Evolutionary conservation across 1,140 invertebrate species (phyloP).

Genomic region (Diachasmimorpha longicaudata): DNA sequence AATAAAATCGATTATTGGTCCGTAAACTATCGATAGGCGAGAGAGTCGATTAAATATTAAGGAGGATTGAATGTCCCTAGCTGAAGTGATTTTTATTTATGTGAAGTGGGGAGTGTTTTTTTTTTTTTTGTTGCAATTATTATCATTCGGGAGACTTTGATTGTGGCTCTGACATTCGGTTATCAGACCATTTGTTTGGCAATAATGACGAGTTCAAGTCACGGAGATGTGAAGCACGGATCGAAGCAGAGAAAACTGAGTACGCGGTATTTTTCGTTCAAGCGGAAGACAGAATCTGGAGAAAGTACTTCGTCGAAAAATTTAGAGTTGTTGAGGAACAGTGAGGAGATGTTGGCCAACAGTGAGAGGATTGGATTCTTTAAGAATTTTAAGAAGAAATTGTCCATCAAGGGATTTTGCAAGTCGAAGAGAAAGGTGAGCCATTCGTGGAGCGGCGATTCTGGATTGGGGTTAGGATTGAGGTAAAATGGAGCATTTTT

Average conservation of each 20-base stretch:
- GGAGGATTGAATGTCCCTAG: too few relatives aligned
- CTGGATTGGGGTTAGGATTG: not conserved
- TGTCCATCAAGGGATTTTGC: slow-evolving; percentile 17
- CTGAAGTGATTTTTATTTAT: too few relatives aligned
- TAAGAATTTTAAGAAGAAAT: slow-evolving; percentile 21
- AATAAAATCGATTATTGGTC: too few relatives aligned
- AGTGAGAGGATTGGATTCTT: slow-evolving; percentile 18
- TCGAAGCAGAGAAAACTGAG: slow-evolving; percentile 10
- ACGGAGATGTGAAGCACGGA: not conserved
- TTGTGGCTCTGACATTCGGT: not conserved
- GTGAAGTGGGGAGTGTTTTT: too few relatives aligned
- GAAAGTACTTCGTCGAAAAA: slow-evolving; percentile 10
- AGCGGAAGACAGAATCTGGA: slow-evolving; percentile 12
- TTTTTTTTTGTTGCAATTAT: too few relatives aligned
- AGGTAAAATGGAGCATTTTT: not conserved
- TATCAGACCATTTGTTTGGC: not conserved
- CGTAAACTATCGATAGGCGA: too few relatives aligned
- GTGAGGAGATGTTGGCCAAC: not conserved
- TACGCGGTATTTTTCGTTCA: slow-evolving; percentile 18
- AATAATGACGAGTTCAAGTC: slow-evolving; percentile 20
- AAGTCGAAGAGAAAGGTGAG: slow-evolving; percentile 19
- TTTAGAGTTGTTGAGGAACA: not conserved
- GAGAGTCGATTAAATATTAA: too few relatives aligned
- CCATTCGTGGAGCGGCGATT: not conserved
- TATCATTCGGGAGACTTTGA: too few relatives aligned